A percentile compares a stretch with the other conserved stretches of the same genome.
These are phyloP conservation scores for Drosophila algonquin DNA, from an alignment of 2,888 invertebrate genomes.

Conservation along the genomic window DNA sequence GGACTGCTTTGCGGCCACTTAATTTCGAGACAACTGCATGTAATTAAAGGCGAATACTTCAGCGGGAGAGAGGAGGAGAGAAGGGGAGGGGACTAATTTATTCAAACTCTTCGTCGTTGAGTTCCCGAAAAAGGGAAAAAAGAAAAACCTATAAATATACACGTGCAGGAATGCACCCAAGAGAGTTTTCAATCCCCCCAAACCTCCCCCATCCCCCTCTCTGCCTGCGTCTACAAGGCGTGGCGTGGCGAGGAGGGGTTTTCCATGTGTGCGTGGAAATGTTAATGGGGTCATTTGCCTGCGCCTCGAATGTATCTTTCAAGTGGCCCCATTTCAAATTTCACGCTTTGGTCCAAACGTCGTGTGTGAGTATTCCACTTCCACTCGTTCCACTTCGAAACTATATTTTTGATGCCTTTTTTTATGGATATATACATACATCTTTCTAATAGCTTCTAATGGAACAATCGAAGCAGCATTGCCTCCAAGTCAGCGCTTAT, in stretches of 20 bases:
- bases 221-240: no score
- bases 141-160: slow-evolving; percentile 41
- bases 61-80: not conserved
- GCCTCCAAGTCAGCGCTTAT: no score
- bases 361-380: slow-evolving; percentile 6
- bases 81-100: slow-evolving; percentile 36
- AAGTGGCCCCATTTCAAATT: slow-evolving; percentile 48
- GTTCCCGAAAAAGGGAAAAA: slow-evolving; percentile 10
- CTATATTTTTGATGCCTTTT: slow-evolving; percentile 10
- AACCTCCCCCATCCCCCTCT: not conserved
- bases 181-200: slow-evolving; percentile 21
- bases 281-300: slow-evolving; percentile 76
- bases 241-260: not conserved
- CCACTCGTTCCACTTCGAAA: not conserved
- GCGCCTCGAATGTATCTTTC: slow-evolving; percentile 36
- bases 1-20: slow-evolving; percentile 36
- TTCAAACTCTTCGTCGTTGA: slow-evolving; percentile 60
- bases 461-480: no score
- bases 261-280: slow-evolving; percentile 48
- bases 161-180: slow-evolving; percentile 47
- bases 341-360: slow-evolving; percentile 27
- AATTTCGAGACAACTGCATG: slow-evolving; percentile 51
- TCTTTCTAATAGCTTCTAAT: not conserved
- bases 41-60: slow-evolving; percentile 57
- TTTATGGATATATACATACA: slow-evolving; percentile 15